Conservation (phyloP, 2,797 vertebrate species). For the Tapirus indicus region DNA sequence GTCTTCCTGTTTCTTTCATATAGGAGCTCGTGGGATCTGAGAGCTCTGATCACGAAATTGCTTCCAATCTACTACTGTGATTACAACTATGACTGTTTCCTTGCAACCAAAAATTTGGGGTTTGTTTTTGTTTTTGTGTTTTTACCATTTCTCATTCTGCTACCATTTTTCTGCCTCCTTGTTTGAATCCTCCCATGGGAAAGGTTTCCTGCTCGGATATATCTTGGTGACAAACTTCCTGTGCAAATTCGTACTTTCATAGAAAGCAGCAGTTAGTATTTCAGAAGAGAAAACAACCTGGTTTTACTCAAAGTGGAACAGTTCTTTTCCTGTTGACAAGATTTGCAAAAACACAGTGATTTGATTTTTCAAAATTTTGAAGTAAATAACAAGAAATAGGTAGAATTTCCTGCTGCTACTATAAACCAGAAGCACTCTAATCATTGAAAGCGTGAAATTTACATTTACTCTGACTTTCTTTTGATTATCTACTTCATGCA, state of each 20-base stretch:
- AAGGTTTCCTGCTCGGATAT: background rate
- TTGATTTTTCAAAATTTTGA: constrained; percentile 21
- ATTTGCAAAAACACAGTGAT: background rate
- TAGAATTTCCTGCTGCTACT: background rate
- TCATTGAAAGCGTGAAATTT: constrained; percentile 12
- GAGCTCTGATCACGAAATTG: background rate
- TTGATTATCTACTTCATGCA: background rate
- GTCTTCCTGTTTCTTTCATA: background rate
- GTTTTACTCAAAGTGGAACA: background rate
- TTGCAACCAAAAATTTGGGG: background rate
- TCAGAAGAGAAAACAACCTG: background rate
- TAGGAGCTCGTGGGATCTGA: background rate
- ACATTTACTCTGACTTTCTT: background rate
- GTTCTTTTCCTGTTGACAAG: background rate
- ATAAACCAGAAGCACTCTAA: background rate
- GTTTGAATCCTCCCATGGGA: background rate
- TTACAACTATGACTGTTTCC: background rate
- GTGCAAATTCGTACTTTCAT: background rate
- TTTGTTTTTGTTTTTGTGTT: background rate
- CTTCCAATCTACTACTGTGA: background rate
- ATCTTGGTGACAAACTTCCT: background rate
- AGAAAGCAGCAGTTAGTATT: background rate
- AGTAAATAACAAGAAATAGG: background rate
- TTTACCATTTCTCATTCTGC: background rate
- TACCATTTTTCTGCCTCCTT: background rate